Conservation (phyloP, 2,888 invertebrate species). For the Drosophila rubida region DNA sequence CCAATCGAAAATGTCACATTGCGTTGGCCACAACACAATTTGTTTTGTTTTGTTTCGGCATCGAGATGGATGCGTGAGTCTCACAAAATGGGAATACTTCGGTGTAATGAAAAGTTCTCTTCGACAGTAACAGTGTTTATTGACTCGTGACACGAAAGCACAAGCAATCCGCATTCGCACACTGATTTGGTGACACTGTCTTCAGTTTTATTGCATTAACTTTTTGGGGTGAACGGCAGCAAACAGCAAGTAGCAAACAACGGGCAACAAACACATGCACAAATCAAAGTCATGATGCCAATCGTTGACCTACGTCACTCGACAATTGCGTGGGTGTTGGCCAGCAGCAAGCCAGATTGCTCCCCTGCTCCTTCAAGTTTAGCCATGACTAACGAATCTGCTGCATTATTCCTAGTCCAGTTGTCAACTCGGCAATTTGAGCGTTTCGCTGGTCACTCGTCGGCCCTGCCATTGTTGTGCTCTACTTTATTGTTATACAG, state of each 20-base stretch:
- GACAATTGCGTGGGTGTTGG: slow-evolving; percentile 46
- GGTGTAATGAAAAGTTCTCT: neutral
- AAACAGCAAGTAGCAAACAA: slow-evolving; percentile 8
- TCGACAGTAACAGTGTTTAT: neutral
- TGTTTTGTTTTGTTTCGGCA: slow-evolving; percentile 32
- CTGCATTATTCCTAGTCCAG: slow-evolving; percentile 42
- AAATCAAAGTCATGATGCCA: slow-evolving; percentile 71
- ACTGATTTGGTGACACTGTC: slow-evolving; percentile 18
- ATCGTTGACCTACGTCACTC: slow-evolving; percentile 70
- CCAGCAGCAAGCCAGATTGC: neutral
- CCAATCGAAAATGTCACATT: slow-evolving; percentile 38
- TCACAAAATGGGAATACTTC: neutral
- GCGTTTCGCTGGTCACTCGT: slow-evolving; percentile 50
- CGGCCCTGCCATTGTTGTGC: slow-evolving; percentile 31
- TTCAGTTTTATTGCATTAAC: slow-evolving; percentile 60
- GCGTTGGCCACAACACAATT: slow-evolving; percentile 50
- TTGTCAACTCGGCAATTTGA: slow-evolving; percentile 50
- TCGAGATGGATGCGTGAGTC: slow-evolving; percentile 6
- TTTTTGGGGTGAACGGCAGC: slow-evolving; percentile 14
- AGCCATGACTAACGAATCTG: slow-evolving; percentile 22
- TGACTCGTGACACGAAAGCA: slow-evolving; percentile 2
- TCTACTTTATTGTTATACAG: slow-evolving; percentile 72
- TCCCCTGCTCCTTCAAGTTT: neutral
- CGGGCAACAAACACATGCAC: slow-evolving; percentile 45
- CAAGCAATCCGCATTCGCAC: slow-evolving; percentile 1